A percentile compares a stretch with the other conserved stretches of the same genome.
Evolutionary conservation across 1,140 invertebrate species (phyloP).

Genomic region (Ephestia elutella): DNA sequence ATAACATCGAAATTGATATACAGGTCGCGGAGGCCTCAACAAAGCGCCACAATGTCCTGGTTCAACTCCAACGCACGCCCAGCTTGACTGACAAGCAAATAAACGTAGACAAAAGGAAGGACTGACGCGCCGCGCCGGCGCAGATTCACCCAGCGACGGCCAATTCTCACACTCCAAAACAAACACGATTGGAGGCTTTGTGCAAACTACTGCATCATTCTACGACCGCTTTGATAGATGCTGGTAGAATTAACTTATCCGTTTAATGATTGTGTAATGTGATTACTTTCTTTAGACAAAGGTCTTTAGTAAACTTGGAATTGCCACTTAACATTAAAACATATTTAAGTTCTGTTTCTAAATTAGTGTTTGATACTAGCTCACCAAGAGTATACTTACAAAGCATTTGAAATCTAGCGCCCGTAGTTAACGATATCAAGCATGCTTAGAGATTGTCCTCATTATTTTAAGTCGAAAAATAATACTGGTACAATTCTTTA

Average conservation of each 20-base stretch:
- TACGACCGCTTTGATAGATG: not conserved
- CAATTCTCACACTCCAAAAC: conserved; percentile 51
- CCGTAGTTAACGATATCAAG: conserved; percentile 13
- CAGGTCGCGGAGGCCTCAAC: conserved; percentile 51
- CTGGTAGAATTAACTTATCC: not conserved
- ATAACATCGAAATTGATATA: conserved; percentile 55
- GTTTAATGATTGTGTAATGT: not conserved
- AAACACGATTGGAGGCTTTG: conserved; percentile 10
- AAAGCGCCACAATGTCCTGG: conserved; percentile 57
- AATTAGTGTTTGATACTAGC: no score
- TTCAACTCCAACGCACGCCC: conserved; percentile 33
- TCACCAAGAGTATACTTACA: no score
- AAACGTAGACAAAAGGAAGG: conserved; percentile 52
- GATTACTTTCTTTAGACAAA: not conserved
- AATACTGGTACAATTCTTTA: conserved; percentile 26
- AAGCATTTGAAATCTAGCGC: not conserved
- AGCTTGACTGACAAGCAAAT: conserved; percentile 64
- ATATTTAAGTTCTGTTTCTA: no score
- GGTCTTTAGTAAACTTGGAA: no score
- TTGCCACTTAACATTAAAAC: no score
- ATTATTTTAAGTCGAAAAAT: conserved; percentile 25
- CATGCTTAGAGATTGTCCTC: conserved; percentile 19
- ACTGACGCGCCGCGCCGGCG: conserved; percentile 27
- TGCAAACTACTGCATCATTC: not conserved
- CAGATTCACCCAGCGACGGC: conserved; percentile 29